Conservation (phyloP, 2,113 vertebrate genomes). For the Elanus axillaris region DNA sequence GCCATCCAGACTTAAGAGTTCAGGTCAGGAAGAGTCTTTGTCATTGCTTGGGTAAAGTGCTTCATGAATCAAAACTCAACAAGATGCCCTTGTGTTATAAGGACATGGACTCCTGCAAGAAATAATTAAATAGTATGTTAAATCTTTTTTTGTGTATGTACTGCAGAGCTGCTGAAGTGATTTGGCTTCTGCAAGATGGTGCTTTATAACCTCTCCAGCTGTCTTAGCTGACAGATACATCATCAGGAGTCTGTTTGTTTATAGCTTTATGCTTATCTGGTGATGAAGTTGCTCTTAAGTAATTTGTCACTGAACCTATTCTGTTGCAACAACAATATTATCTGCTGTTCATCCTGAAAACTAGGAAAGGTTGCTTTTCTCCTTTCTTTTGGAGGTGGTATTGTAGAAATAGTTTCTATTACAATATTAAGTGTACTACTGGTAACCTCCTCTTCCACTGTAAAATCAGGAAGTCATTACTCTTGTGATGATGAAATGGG, state of each 20-base stretch:
- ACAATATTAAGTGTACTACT: not conserved
- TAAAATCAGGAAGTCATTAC: not conserved
- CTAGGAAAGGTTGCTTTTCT: not conserved
- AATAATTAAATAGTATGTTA: not conserved
- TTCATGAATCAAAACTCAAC: not conserved
- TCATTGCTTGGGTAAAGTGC: not conserved
- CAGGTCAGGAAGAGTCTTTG: not conserved
- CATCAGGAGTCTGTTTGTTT: not conserved
- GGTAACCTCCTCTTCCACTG: not conserved
- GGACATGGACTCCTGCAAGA: not conserved
- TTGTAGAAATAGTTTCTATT: not conserved
- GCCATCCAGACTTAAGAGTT: not conserved
- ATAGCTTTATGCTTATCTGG: not conserved
- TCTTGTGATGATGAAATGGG: not conserved
- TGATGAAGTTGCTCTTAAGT: not conserved
- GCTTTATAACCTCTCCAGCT: not conserved
- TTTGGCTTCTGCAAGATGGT: not conserved
- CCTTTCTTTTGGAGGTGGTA: not conserved
- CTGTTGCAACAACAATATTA: not conserved
- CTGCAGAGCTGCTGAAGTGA: not conserved
- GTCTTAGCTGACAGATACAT: not conserved
- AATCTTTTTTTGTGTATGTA: not conserved
- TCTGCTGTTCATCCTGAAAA: not conserved
- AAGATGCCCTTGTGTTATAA: not conserved
- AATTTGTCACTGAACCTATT: not conserved